These are phyloP conservation scores for Hirtodrosophila confusa DNA, from an alignment of 2,888 invertebrate species.

Conservation along the genomic window DNA sequence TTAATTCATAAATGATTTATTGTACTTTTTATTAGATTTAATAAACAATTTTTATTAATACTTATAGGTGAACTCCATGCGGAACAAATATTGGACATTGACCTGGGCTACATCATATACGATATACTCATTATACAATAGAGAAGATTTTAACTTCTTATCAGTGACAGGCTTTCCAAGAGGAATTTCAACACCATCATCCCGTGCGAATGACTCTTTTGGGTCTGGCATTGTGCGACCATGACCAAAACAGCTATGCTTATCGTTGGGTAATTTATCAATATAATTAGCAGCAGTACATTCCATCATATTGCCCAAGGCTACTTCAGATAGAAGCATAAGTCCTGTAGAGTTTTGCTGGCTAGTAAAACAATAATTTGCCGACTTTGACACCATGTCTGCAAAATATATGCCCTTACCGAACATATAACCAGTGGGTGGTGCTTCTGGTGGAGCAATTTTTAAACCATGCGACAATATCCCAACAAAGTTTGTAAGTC, in stretches of 20 bases:
- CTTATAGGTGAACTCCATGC: conserved; percentile 93
- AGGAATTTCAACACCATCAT: conserved; percentile 91
- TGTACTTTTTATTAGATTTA: too few relatives aligned
- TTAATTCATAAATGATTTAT: too few relatives aligned
- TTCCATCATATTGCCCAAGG: conserved; percentile 96
- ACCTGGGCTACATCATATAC: conserved; percentile 98
- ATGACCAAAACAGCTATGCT: conserved; percentile 94
- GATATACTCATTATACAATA: conserved; percentile 98
- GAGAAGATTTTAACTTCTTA: conserved; percentile 83
- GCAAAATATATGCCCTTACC: conserved; percentile 99
- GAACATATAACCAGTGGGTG: conserved; percentile 98
- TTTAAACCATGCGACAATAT: conserved; percentile 96
- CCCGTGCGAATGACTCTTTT: conserved; percentile 84
- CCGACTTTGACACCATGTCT: conserved; percentile 99
- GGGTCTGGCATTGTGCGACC: conserved; percentile 95
- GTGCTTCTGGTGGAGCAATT: conserved; percentile 99
- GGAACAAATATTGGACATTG: conserved; percentile 94
- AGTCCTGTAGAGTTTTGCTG: conserved; percentile 90
- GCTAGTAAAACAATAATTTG: conserved; percentile 96
- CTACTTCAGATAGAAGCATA: conserved; percentile 96
- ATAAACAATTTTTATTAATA: conserved; percentile 69
- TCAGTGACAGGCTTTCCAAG: conserved; percentile 87
- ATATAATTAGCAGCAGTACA: conserved; percentile 89
- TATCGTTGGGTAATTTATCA: conserved; percentile 91
- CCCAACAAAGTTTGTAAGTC: conserved; percentile 97